phyloP scores from a whole-genome alignment of 2,797 vertebrate genomes.

The Enteromius trimaculatus region DNA sequence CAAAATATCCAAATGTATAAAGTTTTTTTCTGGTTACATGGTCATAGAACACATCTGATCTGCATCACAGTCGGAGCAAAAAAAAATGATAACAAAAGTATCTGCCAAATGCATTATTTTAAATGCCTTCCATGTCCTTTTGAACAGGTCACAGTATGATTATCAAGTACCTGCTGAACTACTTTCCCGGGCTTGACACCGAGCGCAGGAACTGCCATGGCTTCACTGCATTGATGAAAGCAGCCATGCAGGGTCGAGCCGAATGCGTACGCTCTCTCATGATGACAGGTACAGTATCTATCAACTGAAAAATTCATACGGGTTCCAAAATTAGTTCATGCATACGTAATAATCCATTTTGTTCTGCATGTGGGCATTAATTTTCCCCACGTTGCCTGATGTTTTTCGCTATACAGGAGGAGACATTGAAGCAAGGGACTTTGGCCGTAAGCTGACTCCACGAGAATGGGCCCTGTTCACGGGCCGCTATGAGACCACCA shows the following conservation, averaged over 20 bases:
- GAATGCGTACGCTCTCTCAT: constrained; percentile 89
- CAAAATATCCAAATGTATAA: no score
- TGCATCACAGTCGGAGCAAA: no score
- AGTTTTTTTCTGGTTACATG: no score
- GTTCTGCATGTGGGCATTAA: neutral
- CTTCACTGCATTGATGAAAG: constrained; percentile 96
- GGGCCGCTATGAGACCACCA: constrained; percentile 84
- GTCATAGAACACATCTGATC: no score
- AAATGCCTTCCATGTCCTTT: constrained; percentile 41
- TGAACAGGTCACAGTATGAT: constrained; percentile 85
- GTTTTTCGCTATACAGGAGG: constrained; percentile 75
- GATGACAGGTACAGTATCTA: constrained; percentile 82
- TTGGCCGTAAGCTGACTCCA: constrained; percentile 82
- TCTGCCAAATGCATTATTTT: neutral
- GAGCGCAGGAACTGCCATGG: constrained; percentile 93
- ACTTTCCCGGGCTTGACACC: constrained; percentile 90
- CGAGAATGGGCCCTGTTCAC: constrained; percentile 94
- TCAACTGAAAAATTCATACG: neutral
- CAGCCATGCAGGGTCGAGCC: constrained; percentile 90
- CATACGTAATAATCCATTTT: neutral
- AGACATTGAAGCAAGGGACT: constrained; percentile 85
- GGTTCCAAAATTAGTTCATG: neutral
- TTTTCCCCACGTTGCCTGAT: neutral
- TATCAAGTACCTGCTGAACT: constrained; percentile 90
- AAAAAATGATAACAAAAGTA: neutral